These are phyloP conservation scores for Dinomys branickii DNA, from an alignment of 2,113 vertebrate species.

Conservation along the genomic window DNA sequence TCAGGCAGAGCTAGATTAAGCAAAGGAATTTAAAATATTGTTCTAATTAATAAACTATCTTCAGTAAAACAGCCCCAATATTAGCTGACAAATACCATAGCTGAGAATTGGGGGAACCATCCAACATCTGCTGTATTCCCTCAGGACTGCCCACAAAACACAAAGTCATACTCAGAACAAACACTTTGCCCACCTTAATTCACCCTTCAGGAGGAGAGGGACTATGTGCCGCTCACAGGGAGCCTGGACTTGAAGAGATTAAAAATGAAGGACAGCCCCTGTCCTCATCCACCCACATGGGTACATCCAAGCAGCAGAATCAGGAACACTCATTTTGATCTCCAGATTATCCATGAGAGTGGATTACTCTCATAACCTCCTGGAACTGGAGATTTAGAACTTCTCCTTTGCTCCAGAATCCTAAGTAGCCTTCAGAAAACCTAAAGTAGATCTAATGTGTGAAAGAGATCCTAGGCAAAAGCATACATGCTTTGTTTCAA, in stretches of 20 bases:
- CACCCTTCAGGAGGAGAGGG: background rate
- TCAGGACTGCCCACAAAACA: background rate
- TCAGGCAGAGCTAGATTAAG: background rate
- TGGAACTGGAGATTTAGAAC: background rate
- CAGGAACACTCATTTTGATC: background rate
- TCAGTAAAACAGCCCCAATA: background rate
- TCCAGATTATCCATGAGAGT: background rate
- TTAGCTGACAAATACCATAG: slow-evolving; percentile 1
- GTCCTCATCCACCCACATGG: background rate
- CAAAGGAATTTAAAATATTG: background rate
- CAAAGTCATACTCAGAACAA: background rate
- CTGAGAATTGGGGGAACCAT: background rate
- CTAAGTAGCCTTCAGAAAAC: background rate
- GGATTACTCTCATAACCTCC: background rate
- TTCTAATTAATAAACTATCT: slow-evolving; percentile 21
- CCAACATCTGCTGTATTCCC: background rate
- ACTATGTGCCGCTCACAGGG: background rate
- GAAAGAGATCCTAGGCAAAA: background rate
- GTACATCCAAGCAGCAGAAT: background rate
- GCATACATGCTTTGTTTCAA: background rate
- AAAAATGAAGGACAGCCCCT: background rate
- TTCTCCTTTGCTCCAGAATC: background rate
- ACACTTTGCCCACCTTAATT: background rate
- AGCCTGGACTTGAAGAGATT: background rate
- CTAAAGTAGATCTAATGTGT: background rate